phyloP scores from a whole-genome alignment of 2,888 invertebrate genomes.

The Macrosoma leucophasiata region DNA sequence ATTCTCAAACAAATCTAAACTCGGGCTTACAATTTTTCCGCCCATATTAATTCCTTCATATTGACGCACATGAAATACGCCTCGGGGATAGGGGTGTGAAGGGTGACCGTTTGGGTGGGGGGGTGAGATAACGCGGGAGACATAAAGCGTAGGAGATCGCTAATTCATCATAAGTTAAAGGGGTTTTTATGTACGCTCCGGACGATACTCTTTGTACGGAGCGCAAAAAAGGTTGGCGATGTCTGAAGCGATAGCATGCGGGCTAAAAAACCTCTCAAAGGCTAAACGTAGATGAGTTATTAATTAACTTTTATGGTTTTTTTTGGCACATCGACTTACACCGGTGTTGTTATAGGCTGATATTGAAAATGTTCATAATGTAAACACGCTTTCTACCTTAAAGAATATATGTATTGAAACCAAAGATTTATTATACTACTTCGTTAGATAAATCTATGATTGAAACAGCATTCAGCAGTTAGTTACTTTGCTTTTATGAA shows the following conservation, averaged over 20 bases:
- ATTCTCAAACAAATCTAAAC: too few species aligned
- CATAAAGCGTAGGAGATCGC: conserved; percentile 74
- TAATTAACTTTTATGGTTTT: conserved; percentile 60
- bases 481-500: too few species aligned
- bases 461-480: too few species aligned
- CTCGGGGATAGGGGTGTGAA: conserved; percentile 30
- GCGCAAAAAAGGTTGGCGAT: conserved; percentile 60
- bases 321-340: too few species aligned
- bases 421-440: too few species aligned
- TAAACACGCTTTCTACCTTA: too few species aligned
- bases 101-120: conserved; percentile 31
- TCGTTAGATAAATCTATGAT: too few species aligned
- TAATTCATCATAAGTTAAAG: conserved; percentile 77
- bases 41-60: conserved; percentile 71
- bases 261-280: conserved; percentile 52
- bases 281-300: conserved; percentile 49
- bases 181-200: conserved; percentile 69
- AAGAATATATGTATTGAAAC: too few species aligned
- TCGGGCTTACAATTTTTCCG: conserved; percentile 51
- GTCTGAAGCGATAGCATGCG: conserved; percentile 44
- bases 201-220: conserved; percentile 55
- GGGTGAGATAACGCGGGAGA: conserved; percentile 66
- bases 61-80: conserved; percentile 48
- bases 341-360: too few species aligned
- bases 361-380: too few species aligned